Percentiles rank a stretch among this genome's conserved stretches.
phyloP scores from a whole-genome alignment of 2,113 vertebrate genomes.

The Falco punctatus region DNA sequence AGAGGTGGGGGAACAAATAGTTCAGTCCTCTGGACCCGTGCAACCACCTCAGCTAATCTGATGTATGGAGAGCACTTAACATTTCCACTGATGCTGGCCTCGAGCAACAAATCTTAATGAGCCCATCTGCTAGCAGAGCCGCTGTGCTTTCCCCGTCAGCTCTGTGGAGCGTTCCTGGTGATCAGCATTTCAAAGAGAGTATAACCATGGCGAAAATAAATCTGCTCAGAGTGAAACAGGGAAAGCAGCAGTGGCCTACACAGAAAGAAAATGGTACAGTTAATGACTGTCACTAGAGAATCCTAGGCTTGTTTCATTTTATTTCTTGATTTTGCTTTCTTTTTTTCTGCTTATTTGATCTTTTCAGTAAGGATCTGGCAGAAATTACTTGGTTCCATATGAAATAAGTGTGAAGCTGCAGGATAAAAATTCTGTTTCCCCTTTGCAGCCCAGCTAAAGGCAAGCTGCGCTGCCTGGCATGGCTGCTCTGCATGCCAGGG shows the following conservation, averaged over 20 bases:
- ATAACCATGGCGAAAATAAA: not conserved
- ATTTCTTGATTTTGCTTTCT: not conserved
- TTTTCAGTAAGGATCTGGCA: not conserved
- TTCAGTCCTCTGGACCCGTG: not conserved
- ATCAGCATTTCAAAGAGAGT: not conserved
- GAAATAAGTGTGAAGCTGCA: not conserved
- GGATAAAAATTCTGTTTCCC: not conserved
- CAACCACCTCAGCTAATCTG: not conserved
- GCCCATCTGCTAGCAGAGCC: not conserved
- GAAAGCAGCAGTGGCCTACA: not conserved
- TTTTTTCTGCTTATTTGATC: not conserved
- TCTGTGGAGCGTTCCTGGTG: not conserved
- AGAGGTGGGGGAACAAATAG: not conserved
- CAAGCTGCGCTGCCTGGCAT: not conserved
- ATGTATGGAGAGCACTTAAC: not conserved
- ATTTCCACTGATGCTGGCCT: not conserved
- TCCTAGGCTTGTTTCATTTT: not conserved
- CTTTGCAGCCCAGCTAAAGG: not conserved
- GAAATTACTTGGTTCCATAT: not conserved
- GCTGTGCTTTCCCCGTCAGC: not conserved
- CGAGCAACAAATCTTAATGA: not conserved
- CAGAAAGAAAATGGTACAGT: not conserved
- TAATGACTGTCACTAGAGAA: not conserved
- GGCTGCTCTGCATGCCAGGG: not conserved
- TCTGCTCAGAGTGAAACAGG: not conserved